Evolutionary conservation across 2,113 vertebrate species (phyloP).

Genomic region (Cepphus grylle): DNA sequence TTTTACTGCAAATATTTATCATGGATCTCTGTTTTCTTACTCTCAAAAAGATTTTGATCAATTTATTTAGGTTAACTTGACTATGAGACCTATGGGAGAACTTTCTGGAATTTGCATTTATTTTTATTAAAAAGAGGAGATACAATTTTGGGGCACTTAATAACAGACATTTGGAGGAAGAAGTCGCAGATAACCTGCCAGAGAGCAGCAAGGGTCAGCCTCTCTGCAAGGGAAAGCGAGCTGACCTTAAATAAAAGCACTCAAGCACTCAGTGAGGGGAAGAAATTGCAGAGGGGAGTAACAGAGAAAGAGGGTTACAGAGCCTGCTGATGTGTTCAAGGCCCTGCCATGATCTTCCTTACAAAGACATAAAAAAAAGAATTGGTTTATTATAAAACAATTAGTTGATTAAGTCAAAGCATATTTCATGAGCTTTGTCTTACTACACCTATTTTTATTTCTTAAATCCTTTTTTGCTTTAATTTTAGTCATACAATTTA

Average conservation of each 20-base stretch:
- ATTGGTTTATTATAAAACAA: neutral
- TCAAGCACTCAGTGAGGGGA: neutral
- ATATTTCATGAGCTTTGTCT: neutral
- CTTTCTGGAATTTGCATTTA: neutral
- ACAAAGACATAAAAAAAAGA: neutral
- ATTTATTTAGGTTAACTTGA: neutral
- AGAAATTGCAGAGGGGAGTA: neutral
- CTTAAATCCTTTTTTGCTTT: neutral
- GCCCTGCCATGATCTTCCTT: neutral
- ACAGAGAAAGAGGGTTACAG: neutral
- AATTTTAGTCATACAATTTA: neutral
- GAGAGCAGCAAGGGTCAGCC: neutral
- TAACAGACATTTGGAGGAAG: neutral
- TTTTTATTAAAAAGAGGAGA: neutral
- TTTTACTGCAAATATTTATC: neutral
- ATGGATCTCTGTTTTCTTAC: neutral
- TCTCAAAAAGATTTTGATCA: neutral
- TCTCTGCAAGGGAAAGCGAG: neutral
- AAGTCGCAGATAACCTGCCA: neutral
- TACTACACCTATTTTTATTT: neutral
- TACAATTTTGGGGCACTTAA: neutral
- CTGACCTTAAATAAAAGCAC: neutral
- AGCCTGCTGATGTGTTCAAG: neutral
- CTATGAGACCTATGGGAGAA: neutral
- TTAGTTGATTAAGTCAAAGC: neutral